Evolutionary conservation across 2,888 invertebrate species (phyloP), one percentile per base, ranked within the genome.

Genomic region (Zaprionus obscuricornis): DNA sequence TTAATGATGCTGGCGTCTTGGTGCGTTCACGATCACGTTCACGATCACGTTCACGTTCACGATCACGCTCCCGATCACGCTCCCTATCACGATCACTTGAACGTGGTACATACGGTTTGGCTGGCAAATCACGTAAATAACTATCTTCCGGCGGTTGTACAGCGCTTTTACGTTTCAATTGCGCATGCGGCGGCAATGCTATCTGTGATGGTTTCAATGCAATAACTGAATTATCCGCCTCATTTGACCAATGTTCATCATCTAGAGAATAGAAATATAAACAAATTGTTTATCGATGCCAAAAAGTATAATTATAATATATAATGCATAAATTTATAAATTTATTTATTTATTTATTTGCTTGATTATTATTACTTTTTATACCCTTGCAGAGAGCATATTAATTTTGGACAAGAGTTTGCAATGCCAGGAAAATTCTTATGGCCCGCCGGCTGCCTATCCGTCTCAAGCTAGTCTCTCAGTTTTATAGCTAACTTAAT

Each of bases 241-340:
- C 90, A 42, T 90, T 90, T 14, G 88, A 87, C 90, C 90, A 90
- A 73, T 89, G 90, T 34, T 90, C 90, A 22, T 90, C 90, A 58
- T 90, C 90, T 90, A n/a, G n/a, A n/a, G n/a, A n/a, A n/a, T n/a
- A n/a, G n/a, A n/a, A 22, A 27, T 1, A 8, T 1, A 29, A 16
- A 27, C 40, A n/a, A 17, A 20, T n/a, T 34, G 6, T 13, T 34
- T 13, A 17, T 34, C n/a, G n/a, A n/a, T n/a, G n/a, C n/a, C n/a
- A n/a, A n/a, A n/a, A n/a, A n/a, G n/a, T n/a, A n/a, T n/a, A n/a
- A n/a, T n/a, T n/a, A n/a, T n/a, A n/a, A n/a, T n/a, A n/a, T n/a
- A n/a, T n/a, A n/a, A n/a, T n/a, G n/a, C n/a, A n/a, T n/a, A n/a
- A n/a, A n/a, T n/a, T n/a, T n/a, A n/a, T n/a, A n/a, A n/a, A n/a